These are phyloP conservation scores for Microcebus ravelobensis DNA, from an alignment of 2,113 vertebrate species.

Conservation along the genomic window DNA sequence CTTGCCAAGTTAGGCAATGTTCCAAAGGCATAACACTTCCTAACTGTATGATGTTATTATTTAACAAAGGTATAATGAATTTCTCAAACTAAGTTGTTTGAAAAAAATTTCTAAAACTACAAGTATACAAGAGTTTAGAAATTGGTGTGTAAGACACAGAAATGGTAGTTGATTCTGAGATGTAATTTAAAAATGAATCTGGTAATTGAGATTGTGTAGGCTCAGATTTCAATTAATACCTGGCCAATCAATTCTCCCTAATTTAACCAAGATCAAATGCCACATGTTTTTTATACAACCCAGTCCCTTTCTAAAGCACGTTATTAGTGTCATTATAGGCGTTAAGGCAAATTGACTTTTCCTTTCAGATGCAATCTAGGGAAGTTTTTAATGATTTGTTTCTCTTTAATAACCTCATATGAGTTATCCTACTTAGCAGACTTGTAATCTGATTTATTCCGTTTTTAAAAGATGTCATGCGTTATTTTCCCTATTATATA, in stretches of 20 bases:
- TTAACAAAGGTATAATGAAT: constrained; percentile 27
- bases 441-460: not conserved
- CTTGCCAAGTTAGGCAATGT: constrained; percentile 35
- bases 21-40: constrained; percentile 14
- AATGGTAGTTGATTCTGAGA: not conserved
- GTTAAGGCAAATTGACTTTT: not conserved
- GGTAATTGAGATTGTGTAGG: not conserved
- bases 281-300: not conserved
- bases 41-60: not conserved
- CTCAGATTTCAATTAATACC: not conserved
- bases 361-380: not conserved
- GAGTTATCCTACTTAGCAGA: not conserved
- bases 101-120: not conserved
- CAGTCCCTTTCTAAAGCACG: not conserved
- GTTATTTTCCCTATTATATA: not conserved
- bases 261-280: not conserved
- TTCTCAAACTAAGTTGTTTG: not conserved
- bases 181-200: not conserved
- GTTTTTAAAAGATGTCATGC: not conserved
- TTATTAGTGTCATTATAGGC: not conserved
- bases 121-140: not conserved
- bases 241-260: not conserved
- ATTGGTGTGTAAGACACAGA: not conserved
- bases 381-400: not conserved
- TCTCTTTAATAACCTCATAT: not conserved